These are phyloP conservation scores for Gila orcuttii DNA, from an alignment of 2,113 vertebrate species.

Conservation along the genomic window DNA sequence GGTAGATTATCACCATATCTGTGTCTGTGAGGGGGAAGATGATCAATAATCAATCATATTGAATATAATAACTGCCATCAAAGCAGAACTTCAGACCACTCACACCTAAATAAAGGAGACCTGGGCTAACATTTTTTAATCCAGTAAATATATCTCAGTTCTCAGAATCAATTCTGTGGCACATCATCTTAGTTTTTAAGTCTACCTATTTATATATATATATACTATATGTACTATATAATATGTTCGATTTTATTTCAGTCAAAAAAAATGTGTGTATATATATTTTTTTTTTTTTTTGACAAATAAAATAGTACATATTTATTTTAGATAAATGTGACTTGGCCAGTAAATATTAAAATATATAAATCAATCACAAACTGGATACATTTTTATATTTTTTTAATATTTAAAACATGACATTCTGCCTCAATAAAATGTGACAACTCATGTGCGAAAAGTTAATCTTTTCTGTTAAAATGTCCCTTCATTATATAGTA, in stretches of 20 bases:
- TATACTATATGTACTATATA: too few relatives aligned
- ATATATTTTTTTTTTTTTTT: background rate
- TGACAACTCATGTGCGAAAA: background rate
- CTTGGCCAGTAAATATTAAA: background rate
- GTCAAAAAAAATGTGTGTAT: too few relatives aligned
- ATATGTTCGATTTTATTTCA: too few relatives aligned
- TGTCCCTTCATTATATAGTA: background rate
- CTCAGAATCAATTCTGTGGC: background rate
- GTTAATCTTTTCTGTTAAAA: background rate
- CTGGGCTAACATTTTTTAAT: background rate
- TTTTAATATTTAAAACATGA: background rate
- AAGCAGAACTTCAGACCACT: background rate
- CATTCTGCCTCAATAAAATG: background rate
- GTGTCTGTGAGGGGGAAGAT: constrained; percentile 75
- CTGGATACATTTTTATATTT: background rate
- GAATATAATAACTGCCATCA: background rate
- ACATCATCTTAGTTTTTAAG: background rate
- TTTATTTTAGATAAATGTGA: too few relatives aligned
- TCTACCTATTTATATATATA: background rate
- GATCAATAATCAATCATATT: background rate
- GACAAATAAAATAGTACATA: too few relatives aligned
- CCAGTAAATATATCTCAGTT: background rate
- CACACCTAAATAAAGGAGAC: background rate
- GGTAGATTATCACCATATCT: constrained; percentile 95
- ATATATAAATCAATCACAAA: background rate